phyloP scores from a whole-genome alignment of 2,113 vertebrate genomes.

The Callospermophilus lateralis region DNA sequence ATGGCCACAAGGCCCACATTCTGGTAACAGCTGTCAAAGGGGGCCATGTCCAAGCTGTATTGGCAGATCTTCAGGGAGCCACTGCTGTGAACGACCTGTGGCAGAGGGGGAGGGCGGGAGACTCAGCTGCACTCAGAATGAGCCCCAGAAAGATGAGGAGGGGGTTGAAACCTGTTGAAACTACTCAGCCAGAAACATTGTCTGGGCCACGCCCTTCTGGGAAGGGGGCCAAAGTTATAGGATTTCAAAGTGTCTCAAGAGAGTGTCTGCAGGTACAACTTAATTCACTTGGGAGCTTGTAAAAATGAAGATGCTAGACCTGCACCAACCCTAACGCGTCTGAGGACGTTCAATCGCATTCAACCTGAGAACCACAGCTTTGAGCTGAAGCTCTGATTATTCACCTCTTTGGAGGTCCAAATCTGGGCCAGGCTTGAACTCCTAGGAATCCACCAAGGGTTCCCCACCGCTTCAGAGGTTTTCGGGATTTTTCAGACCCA shows the following conservation, averaged over 20 bases:
- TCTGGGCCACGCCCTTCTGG: not conserved
- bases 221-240: not conserved
- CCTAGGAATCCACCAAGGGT: not conserved
- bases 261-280: not conserved
- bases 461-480: not conserved
- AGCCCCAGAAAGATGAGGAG: not conserved
- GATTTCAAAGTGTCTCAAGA: not conserved
- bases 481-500: not conserved
- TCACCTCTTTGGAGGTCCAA: not conserved
- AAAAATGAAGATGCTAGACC: not conserved
- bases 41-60: constrained; percentile 98
- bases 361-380: not conserved
- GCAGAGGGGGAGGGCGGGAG: not conserved
- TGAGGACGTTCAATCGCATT: not conserved
- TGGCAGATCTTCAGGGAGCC: constrained; percentile 98
- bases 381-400: not conserved
- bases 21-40: constrained; percentile 98
- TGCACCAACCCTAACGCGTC: not conserved
- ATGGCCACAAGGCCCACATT: constrained; percentile 98
- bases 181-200: not conserved
- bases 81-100: constrained; percentile 97
- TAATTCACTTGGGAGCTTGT: not conserved
- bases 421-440: not conserved
- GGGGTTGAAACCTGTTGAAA: not conserved
- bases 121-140: not conserved